Evolutionary conservation across 2,797 vertebrate genomes (phyloP).

Genomic region (Arctocebus calabarensis): DNA sequence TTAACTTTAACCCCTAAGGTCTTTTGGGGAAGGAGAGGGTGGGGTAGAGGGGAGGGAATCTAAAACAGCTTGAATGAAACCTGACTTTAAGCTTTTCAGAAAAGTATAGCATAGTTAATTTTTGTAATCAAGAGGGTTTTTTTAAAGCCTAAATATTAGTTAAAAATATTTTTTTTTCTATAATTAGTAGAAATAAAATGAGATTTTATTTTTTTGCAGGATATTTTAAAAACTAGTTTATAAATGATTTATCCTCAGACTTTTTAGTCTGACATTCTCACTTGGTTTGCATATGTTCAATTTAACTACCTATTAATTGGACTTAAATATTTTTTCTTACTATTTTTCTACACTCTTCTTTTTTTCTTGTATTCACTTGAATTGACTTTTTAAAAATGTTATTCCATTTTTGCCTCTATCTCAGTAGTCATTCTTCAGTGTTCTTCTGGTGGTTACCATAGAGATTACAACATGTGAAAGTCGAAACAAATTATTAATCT

Average conservation of each 20-base stretch:
- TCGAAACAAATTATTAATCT: background rate
- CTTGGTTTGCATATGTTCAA: background rate
- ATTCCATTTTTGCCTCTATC: background rate
- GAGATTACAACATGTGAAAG: background rate
- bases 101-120: background rate
- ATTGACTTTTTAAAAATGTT: background rate
- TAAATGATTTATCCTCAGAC: background rate
- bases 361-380: background rate
- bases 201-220: too few relatives aligned
- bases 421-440: background rate
- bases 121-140: background rate
- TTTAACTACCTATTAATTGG: background rate
- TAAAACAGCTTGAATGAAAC: background rate
- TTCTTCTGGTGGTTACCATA: background rate
- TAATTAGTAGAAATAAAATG: background rate
- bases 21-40: background rate
- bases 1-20: background rate
- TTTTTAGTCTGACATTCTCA: background rate
- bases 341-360: background rate
- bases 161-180: background rate
- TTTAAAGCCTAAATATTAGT: background rate
- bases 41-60: background rate
- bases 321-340: background rate
- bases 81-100: conserved; percentile 5
- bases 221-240: background rate